Evolutionary conservation across 1,140 invertebrate genomes (phyloP).

Genomic region (Asbolus verrucosus): DNA sequence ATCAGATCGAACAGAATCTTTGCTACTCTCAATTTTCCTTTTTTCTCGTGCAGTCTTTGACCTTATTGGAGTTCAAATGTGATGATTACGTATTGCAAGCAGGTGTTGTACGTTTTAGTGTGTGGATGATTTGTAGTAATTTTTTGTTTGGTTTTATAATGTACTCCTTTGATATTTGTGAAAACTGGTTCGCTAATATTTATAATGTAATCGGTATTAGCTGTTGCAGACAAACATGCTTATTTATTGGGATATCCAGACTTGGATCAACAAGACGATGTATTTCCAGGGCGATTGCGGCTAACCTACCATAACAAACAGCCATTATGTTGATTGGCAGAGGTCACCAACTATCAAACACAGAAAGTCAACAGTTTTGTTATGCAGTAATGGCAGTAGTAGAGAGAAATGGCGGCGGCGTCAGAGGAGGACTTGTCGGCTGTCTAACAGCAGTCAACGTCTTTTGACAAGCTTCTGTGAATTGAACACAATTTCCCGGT

Average conservation of each 20-base stretch:
- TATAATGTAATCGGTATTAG: too few relatives aligned
- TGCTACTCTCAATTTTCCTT: too few relatives aligned
- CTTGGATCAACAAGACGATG: slow-evolving; percentile 20
- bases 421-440: slow-evolving; percentile 44
- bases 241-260: too few relatives aligned
- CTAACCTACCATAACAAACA: slow-evolving; percentile 63
- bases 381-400: slow-evolving; percentile 39
- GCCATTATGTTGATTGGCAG: slow-evolving; percentile 56
- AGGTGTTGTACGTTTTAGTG: too few relatives aligned
- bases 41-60: too few relatives aligned
- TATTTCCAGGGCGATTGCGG: slow-evolving; percentile 12
- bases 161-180: too few relatives aligned
- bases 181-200: too few relatives aligned
- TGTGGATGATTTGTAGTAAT: too few relatives aligned
- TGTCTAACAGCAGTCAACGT: slow-evolving; percentile 68
- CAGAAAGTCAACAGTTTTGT: slow-evolving; percentile 48
- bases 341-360: slow-evolving; percentile 54
- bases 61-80: too few relatives aligned
- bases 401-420: slow-evolving; percentile 44
- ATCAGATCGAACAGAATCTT: too few relatives aligned
- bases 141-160: too few relatives aligned
- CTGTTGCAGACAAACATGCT: neutral
- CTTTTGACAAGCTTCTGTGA: slow-evolving; percentile 90
- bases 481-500: slow-evolving; percentile 89
- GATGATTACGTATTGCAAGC: too few relatives aligned